Conservation (phyloP, 2,888 invertebrate species). For the Himalopsyche tibetana region DNA sequence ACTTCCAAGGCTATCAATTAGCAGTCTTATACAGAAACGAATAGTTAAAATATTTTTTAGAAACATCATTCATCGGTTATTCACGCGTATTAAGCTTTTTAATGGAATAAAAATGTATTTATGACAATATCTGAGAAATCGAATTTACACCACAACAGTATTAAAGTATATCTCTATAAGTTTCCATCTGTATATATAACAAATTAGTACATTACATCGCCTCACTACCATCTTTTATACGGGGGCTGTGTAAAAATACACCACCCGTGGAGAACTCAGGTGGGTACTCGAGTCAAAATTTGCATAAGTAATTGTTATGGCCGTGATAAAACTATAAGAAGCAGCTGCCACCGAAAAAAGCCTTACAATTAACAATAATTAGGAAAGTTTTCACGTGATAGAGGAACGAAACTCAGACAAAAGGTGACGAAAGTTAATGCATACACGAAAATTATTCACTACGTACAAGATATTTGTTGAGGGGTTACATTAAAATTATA, state of each 20-base stretch:
- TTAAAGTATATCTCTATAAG: too few relatives aligned
- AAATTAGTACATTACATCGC: too few relatives aligned
- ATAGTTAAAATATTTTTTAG: too few relatives aligned
- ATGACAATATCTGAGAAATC: neutral
- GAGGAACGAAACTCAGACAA: neutral
- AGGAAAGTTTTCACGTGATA: constrained; percentile 53
- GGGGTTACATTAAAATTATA: neutral
- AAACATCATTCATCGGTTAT: too few relatives aligned
- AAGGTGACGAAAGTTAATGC: neutral
- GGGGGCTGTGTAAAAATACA: neutral
- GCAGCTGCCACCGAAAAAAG: constrained; percentile 60
- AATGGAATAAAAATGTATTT: neutral
- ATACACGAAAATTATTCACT: neutral
- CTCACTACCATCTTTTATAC: too few relatives aligned
- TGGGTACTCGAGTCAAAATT: constrained; percentile 66
- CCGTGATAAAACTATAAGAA: constrained; percentile 66
- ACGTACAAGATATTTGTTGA: neutral
- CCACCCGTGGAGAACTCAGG: constrained; percentile 52
- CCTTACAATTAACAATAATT: constrained; percentile 62
- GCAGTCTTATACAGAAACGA: too few relatives aligned
- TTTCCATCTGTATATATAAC: too few relatives aligned
- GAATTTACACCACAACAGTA: too few relatives aligned
- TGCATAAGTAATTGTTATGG: constrained; percentile 70
- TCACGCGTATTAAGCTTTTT: too few relatives aligned
- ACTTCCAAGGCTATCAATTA: too few relatives aligned